Conservation (phyloP, 2,888 invertebrate genomes). For the Hypercompe scribonia region DNA sequence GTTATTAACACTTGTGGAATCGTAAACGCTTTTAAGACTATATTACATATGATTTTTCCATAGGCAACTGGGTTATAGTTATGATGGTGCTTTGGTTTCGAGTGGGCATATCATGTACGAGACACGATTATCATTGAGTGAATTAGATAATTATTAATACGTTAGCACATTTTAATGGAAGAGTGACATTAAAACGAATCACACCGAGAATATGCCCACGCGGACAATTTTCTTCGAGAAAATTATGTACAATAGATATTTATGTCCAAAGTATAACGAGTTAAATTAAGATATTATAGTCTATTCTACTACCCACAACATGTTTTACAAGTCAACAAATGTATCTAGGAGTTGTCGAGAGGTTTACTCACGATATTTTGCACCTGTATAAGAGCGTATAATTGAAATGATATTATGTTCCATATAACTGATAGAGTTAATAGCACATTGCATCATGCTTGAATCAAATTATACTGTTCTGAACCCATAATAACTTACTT, state of each 20-base stretch:
- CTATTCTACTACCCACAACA: slow-evolving; percentile 65
- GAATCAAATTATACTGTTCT: slow-evolving; percentile 17
- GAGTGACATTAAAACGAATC: slow-evolving; percentile 74
- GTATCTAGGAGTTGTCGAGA: slow-evolving; percentile 72
- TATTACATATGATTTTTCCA: slow-evolving; percentile 41
- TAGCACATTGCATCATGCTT: slow-evolving; percentile 16
- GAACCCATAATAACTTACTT: slow-evolving; percentile 14
- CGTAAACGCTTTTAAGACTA: slow-evolving; percentile 66
- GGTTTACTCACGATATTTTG: slow-evolving; percentile 41
- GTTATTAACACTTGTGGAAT: slow-evolving; percentile 71
- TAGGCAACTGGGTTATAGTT: slow-evolving; percentile 32
- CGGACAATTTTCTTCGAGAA: slow-evolving; percentile 81
- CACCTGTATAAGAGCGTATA: slow-evolving; percentile 12
- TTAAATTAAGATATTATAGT: slow-evolving; percentile 78
- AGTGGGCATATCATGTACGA: slow-evolving; percentile 32
- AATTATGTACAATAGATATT: slow-evolving; percentile 82
- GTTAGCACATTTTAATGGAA: slow-evolving; percentile 77
- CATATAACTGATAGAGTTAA: slow-evolving; percentile 10
- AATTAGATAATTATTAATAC: slow-evolving; percentile 51
- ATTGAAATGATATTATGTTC: slow-evolving; percentile 16
- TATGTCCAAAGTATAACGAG: slow-evolving; percentile 76
- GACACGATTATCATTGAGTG: slow-evolving; percentile 43
- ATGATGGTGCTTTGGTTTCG: slow-evolving; percentile 38
- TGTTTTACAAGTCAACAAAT: slow-evolving; percentile 72
- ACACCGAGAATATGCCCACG: slow-evolving; percentile 71